These are phyloP conservation scores for Fabriciana adippe DNA, from an alignment of 2,888 invertebrate species.

Conservation along the genomic window DNA sequence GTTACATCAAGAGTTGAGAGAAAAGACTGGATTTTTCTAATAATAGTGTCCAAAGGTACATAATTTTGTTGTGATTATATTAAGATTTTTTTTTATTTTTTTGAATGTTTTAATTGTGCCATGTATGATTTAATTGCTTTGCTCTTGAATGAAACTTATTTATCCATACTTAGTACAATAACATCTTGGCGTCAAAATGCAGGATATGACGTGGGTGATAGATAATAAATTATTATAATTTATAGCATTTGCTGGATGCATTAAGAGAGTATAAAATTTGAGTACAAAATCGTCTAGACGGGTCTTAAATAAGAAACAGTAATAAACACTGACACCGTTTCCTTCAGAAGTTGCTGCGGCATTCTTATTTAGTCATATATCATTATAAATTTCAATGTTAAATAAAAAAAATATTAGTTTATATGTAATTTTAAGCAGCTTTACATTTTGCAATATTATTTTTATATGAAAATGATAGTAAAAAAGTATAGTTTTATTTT, in stretches of 20 bases:
- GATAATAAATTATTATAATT: constrained; percentile 4
- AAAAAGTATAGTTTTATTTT: not conserved
- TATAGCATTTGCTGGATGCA: not conserved
- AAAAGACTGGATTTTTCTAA: constrained; percentile 44
- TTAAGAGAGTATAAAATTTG: not conserved
- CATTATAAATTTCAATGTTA: no score
- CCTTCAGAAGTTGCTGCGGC: no score
- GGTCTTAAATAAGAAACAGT: no score
- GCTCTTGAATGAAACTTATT: constrained; percentile 24
- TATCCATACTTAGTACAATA: constrained; percentile 12
- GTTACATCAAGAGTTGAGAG: constrained; percentile 41
- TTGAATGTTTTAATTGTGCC: constrained; percentile 34
- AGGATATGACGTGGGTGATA: constrained; percentile 21
- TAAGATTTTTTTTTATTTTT: constrained; percentile 33
- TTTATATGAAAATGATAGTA: not conserved
- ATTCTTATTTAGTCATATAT: no score
- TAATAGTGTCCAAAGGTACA: constrained; percentile 43
- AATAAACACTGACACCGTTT: no score
- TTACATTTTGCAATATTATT: no score
- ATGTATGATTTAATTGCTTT: constrained; percentile 33
- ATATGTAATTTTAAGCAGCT: no score
- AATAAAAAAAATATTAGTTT: no score
- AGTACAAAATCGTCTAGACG: not conserved
- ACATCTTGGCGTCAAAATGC: constrained; percentile 16
- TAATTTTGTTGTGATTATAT: constrained; percentile 33